phyloP scores from a whole-genome alignment of 2,113 vertebrate species.

The Cromileptes altivelis region DNA sequence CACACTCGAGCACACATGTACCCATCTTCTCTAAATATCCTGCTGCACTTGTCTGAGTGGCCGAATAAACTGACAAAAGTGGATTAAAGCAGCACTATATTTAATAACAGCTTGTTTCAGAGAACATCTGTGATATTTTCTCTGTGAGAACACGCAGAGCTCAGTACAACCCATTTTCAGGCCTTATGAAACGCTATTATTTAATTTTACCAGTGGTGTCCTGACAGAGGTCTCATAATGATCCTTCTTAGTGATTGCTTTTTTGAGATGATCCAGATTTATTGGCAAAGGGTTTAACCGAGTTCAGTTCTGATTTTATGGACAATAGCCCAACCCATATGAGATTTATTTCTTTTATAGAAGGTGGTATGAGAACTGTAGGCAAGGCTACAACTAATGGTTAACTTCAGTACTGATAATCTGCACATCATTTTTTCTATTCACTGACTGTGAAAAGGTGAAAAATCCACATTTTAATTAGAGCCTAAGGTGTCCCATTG shows the following conservation, averaged over 20 bases:
- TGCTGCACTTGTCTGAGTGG: slow-evolving; percentile 43
- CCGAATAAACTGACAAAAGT: slow-evolving; percentile 45
- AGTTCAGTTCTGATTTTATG: not conserved
- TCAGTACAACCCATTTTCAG: slow-evolving; percentile 48
- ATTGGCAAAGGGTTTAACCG: not conserved
- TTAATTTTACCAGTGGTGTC: slow-evolving; percentile 1
- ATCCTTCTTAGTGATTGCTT: slow-evolving; percentile 2
- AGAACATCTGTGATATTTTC: slow-evolving; percentile 55
- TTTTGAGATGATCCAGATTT: slow-evolving; percentile 18
- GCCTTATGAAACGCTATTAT: slow-evolving; percentile 51
- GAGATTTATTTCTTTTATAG: slow-evolving; percentile 4
- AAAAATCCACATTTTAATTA: slow-evolving; percentile 5
- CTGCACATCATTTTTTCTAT: not conserved
- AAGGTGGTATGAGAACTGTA: not conserved
- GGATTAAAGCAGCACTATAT: slow-evolving; percentile 66
- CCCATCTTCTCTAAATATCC: slow-evolving; percentile 33
- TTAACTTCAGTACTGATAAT: slow-evolving; percentile 13
- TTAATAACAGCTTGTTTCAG: slow-evolving; percentile 62
- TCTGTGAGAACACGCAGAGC: slow-evolving; percentile 26
- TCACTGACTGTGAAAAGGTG: not conserved
- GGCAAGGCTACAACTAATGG: not conserved
- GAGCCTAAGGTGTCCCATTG: not conserved
- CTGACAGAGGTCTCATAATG: slow-evolving; percentile 18
- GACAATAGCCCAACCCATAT: not conserved
- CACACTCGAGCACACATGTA: not conserved